Percentiles rank a stretch among this genome's conserved stretches.
These are phyloP conservation scores for Hipposideros armiger DNA, from an alignment of 2,113 vertebrate genomes.

Conservation along the genomic window DNA sequence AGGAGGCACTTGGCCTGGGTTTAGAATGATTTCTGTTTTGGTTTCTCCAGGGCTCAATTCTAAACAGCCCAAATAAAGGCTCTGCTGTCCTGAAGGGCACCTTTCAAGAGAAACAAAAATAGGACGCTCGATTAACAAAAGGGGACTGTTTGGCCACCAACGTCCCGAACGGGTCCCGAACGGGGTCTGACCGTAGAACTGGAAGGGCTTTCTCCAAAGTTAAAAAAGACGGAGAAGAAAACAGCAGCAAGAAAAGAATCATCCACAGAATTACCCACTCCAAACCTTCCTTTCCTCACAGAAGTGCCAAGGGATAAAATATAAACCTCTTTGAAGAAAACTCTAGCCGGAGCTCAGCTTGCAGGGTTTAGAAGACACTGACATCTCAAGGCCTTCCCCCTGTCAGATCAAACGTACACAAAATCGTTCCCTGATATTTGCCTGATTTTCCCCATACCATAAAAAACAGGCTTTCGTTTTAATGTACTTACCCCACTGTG, in stretches of 20 bases:
- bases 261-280: conserved; percentile 27
- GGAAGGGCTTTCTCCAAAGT: conserved; percentile 70
- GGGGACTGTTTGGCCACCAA: conserved; percentile 54
- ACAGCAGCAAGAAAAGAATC: conserved; percentile 54
- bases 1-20: conserved; percentile 60
- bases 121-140: conserved; percentile 72
- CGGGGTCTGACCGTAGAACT: conserved; percentile 65
- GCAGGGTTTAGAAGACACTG: conserved; percentile 75
- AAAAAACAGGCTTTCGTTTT: conserved; percentile 86
- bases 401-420: conserved; percentile 72
- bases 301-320: conserved; percentile 73
- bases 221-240: conserved; percentile 67
- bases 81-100: conserved; percentile 61
- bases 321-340: conserved; percentile 79
- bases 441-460: conserved; percentile 79
- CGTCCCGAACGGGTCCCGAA: conserved; percentile 45
- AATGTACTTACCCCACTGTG: conserved; percentile 86
- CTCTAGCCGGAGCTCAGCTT: conserved; percentile 64
- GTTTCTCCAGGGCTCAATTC: conserved; percentile 66
- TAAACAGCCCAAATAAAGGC: conserved; percentile 77
- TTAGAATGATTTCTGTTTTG: conserved; percentile 75
- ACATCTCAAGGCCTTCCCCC: conserved; percentile 67
- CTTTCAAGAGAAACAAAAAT: conserved; percentile 75
- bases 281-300: conserved; percentile 31
- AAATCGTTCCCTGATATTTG: conserved; percentile 67